Evolutionary conservation across 1,140 invertebrate genomes (phyloP), one percentile per base, ranked within the genome.

Genomic region (Drosophila nigrodunni): DNA sequence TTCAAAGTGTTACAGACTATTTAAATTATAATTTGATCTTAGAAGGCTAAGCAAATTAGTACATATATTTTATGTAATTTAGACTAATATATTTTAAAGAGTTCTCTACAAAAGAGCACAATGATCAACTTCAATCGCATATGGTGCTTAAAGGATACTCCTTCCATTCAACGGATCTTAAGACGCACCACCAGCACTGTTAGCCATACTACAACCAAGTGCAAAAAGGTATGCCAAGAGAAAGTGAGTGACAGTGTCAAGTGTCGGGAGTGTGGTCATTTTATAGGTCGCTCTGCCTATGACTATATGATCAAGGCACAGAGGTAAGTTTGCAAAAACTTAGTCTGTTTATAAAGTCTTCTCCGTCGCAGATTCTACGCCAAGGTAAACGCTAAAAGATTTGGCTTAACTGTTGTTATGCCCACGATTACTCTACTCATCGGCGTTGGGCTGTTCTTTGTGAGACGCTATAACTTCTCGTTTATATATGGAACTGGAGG

Each of bases 401-500:
- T 37, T 15, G 30, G 10, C 6, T 9, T 49, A 8, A n/a, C 11
- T 3, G 3, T 9, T 25, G 7, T 37, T 8, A n/a, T 71, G 1
- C 4, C 37, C 0, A 2, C 21, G 7, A 43, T 82, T 0, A 13
- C 39, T 1, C 0, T 78, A 21, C 0, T 67, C 8, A 4, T 73
- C 0, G 7, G 46, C 0, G 0, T 73, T 0, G 43, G 15, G 1
- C 25, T 83, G 1, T 43, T 25, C 2, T 41, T 83, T 11, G 25
- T 77, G 7, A 46, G 80, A 1, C 64, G 44, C 9, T 83, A 77
- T 13, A 79, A 85, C 13, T 73, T 21, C 2, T 43, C 55, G 0
- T 72, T 21, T 49, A 10, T 34, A 6, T 80, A 77, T 47, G 80
- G 80, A 11, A 34, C 58, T 2, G 80, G 80, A 3, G 70, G 77